Conservation (phyloP, 2,888 invertebrate species). For the Nesidiocoris tenuis region DNA sequence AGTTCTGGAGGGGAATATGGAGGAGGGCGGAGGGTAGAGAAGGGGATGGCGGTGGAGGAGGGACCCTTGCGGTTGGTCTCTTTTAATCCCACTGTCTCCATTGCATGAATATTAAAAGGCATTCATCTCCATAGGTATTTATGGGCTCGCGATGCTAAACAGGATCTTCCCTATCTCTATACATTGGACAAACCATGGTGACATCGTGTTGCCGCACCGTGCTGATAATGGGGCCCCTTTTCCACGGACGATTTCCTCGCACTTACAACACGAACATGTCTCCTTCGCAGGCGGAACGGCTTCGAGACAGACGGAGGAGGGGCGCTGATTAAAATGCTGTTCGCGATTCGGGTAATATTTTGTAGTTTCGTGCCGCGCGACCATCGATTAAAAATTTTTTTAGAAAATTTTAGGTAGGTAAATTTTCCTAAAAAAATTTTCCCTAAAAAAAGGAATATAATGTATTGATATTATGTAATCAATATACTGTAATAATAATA, state of each 20-base stretch:
- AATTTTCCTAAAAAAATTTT: no score
- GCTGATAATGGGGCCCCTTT: background rate
- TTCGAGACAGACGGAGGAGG: background rate
- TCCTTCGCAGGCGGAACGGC: background rate
- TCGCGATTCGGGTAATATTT: no score
- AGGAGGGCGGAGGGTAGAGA: constrained; percentile 1
- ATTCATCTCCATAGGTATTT: constrained; percentile 42
- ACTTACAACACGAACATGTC: background rate
- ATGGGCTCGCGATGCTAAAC: constrained; percentile 39
- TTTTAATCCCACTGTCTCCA: constrained; percentile 37
- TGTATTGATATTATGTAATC: no score
- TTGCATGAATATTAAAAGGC: constrained; percentile 40
- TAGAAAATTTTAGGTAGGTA: no score
- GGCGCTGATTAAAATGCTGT: no score
- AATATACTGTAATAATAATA: no score
- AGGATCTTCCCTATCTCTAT: constrained; percentile 18
- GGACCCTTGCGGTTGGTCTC: constrained; percentile 24
- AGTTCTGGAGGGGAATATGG: background rate
- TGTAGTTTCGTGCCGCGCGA: no score
- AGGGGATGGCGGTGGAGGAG: background rate
- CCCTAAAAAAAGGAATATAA: no score
- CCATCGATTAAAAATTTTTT: no score
- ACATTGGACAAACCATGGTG: background rate
- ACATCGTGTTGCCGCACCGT: background rate
- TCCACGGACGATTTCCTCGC: background rate